Base-by-base conservation (phyloP, 92 coral and sea anemone species). In the Umimayanthus chanpuru region DNA sequence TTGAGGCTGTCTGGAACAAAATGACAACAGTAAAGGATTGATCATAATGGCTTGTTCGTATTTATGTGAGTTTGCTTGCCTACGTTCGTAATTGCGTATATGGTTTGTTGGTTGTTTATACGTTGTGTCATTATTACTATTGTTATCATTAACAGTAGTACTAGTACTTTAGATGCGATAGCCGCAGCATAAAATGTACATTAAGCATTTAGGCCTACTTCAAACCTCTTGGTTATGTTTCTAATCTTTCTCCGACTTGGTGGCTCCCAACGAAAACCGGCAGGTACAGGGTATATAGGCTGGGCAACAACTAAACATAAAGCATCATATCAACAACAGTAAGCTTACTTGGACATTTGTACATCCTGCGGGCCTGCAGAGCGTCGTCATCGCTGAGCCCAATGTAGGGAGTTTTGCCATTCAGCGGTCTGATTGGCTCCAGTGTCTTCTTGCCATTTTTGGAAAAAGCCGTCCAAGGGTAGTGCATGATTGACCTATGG, bases 301-400 rank as follows among this genome's bases (percentile, higher is more conserved):
- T 44, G 9, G 49, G 9, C 49, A 44, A 44, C 49, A 44, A 44
- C 49, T 1, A 44, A 9, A 44, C 49, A 44, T 1, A 44, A 44
- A 44, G 9, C 0, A 44, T 44, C 1, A 26, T 55, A 11, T 36
- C 49, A 73, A 4, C 12, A 79, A 47, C 39, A 39, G 25, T 8
- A 4, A 30, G 28, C 94, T 71, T 88, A 96, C 99, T 95, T 55
- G 95, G 64, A 83, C 99, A 96, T 73, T 92, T 93, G 91, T 96
- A 96, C 98, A 97, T 97, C 71, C 98, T 91, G 39, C 90, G 89
- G 8, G 99, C 95, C 86, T 97, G 98, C 66, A 92, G 81, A 12
- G 96, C 99, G 75, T 97, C 99, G 64, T 93, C 94, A 74, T 94
- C 94, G 68, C 98, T 95, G 39, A 97, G 96, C 75, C 89, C 91